Base-by-base conservation (phyloP, 2,113 vertebrate genomes). In the Podilymbus podiceps region DNA sequence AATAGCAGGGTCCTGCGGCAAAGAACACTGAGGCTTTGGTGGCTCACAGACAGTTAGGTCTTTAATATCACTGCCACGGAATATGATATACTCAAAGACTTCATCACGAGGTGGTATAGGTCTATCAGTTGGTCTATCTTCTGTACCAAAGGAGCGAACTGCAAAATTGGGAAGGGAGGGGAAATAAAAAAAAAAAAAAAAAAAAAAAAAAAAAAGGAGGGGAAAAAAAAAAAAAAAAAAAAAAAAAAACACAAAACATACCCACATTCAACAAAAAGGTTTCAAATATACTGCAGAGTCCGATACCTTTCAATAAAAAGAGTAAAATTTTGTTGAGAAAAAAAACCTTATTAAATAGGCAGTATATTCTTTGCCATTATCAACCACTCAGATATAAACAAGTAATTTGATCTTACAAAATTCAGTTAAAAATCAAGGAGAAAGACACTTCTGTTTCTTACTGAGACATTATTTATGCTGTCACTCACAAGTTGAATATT, bases 41-140 rank as follows among this genome's bases (percentile, higher is more conserved):
- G 99, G 99, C 98, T 99, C 99, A 96, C 99, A 99, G 16, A 99
- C 99, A 15, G 99, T 99, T 30, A 99, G 98, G 90, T 99, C 99
- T 96, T 99, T 99, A 63, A 99, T 99, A 91, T 99, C 99, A 62
- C 99, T 99, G 62, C 99, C 99, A 38, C 99, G 97, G 91, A 99
- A 99, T 94, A 99, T 99, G 56, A 99, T 99, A 85, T 99, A 99
- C 95, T 99, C 99, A 74, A 99, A 99, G 28, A 99, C 98, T 96
- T 99, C 99, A 95, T 99, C 99, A 19, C 99, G 98, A 53, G 99
- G 99, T 8, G 99, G 99, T 95, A 99, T 99, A 40, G 99, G 99
- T 66, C 99, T 98, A 81, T 99, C 99, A 12, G 99, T 99, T 12
- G 99, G 99, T 56, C 99, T 98, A 56, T 99, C 99, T 88, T 99